These are phyloP conservation scores for Aphidoletes aphidimyza DNA, from an alignment of 2,888 invertebrate genomes.

Conservation along the genomic window DNA sequence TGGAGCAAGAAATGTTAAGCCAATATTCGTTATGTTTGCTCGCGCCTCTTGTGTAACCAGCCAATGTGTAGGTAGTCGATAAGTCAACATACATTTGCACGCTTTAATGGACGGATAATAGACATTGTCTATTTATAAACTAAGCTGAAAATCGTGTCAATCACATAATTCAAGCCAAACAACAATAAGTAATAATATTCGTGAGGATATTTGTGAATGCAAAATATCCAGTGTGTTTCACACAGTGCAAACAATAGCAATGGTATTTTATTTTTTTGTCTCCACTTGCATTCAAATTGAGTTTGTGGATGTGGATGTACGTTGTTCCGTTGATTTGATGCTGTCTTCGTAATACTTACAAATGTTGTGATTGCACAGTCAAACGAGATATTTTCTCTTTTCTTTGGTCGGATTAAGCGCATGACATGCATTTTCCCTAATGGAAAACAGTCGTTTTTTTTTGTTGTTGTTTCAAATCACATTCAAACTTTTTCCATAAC, in stretches of 20 bases:
- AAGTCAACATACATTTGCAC: conserved; percentile 1
- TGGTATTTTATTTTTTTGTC: not conserved
- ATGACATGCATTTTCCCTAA: conserved; percentile 36
- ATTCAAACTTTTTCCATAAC: conserved; percentile 43
- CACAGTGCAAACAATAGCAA: not conserved
- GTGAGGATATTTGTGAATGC: too few relatives aligned
- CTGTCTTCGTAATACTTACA: not conserved
- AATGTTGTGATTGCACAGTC: not conserved
- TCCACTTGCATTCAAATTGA: not conserved
- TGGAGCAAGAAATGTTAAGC: not conserved
- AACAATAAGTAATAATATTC: not conserved
- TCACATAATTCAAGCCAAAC: not conserved
- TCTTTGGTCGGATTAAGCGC: not conserved
- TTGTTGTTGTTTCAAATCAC: conserved; percentile 35
- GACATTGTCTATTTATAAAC: conserved; percentile 21
- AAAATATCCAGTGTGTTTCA: not conserved
- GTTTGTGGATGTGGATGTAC: not conserved
- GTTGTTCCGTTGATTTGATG: conserved; percentile 3
- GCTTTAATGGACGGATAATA: conserved; percentile 45
- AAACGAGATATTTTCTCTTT: not conserved
- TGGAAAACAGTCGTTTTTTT: conserved; percentile 31
- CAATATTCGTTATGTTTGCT: not conserved
- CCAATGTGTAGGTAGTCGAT: not conserved
- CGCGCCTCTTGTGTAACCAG: not conserved
- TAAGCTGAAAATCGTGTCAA: conserved; percentile 36